A percentile compares a stretch with the other conserved stretches of the same genome.
Conservation (phyloP, 2,113 vertebrate genomes). For the Lamprologus speciosus region DNA sequence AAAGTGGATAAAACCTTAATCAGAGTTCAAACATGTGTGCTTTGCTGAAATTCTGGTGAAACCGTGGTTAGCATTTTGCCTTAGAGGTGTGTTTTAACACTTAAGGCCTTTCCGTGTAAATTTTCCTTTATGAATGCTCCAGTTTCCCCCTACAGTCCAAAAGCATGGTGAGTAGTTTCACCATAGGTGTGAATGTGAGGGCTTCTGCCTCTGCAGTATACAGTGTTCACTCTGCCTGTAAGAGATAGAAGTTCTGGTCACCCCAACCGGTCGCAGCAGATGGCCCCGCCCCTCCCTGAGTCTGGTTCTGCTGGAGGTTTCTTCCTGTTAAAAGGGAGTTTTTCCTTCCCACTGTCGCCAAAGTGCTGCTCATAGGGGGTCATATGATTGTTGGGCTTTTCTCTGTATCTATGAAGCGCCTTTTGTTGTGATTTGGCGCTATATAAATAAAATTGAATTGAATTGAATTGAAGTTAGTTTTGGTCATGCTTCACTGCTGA, state of each 20-base stretch:
- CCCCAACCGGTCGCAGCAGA: no score
- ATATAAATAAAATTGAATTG: no score
- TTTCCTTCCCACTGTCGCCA: no score
- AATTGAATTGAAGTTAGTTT: not conserved
- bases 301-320: no score
- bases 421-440: no score
- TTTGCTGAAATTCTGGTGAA: not conserved
- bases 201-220: not conserved
- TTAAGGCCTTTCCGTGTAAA: accelerated
- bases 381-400: no score
- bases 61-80: not conserved
- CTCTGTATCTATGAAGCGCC: no score
- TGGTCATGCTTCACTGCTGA: not conserved
- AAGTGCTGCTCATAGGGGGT: no score
- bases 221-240: not conserved
- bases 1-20: not conserved
- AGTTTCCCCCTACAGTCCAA: not conserved
- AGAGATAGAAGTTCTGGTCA: no score
- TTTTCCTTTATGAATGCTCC: not conserved
- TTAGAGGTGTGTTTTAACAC: not conserved
- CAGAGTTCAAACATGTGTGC: not conserved
- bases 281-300: no score
- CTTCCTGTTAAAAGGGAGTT: no score
- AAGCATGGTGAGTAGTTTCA: not conserved
- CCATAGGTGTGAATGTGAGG: not conserved